Percentiles rank a stretch among this genome's conserved stretches.
phyloP scores from a whole-genome alignment of 2,113 vertebrate genomes.

The Neodon shergylaensis region DNA sequence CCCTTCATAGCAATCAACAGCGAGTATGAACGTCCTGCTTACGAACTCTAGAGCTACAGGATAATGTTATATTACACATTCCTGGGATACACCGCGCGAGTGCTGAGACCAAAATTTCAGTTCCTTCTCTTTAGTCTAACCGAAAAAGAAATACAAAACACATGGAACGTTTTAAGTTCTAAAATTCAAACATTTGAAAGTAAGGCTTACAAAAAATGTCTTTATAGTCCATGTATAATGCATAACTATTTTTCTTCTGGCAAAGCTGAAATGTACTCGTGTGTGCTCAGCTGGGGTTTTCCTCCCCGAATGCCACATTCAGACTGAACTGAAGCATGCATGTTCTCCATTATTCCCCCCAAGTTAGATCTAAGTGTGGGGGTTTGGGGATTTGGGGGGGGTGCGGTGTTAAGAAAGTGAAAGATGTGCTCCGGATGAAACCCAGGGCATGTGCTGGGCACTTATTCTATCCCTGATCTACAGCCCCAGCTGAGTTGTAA shows the following conservation, averaged over 20 bases:
- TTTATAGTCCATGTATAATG: slow-evolving; percentile 76
- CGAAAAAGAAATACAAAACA: slow-evolving; percentile 73
- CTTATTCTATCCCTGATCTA: neutral
- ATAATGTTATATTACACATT: slow-evolving; percentile 61
- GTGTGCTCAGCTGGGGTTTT: slow-evolving; percentile 69
- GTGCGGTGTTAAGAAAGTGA: neutral
- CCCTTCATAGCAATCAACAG: neutral
- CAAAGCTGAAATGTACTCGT: slow-evolving; percentile 54
- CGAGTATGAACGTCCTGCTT: slow-evolving; percentile 15
- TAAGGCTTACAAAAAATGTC: slow-evolving; percentile 71
- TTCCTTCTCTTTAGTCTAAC: slow-evolving; percentile 61
- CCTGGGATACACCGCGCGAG: slow-evolving; percentile 52
- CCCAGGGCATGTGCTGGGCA: neutral
- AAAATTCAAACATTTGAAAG: slow-evolving; percentile 75
- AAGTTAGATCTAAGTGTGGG: slow-evolving; percentile 42
- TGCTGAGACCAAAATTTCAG: slow-evolving; percentile 56
- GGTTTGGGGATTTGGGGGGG: neutral
- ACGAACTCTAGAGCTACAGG: slow-evolving; percentile 41
- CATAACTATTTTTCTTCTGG: slow-evolving; percentile 74
- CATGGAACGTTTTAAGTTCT: slow-evolving; percentile 75
- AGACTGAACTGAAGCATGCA: slow-evolving; percentile 26
- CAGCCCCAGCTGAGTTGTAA: neutral
- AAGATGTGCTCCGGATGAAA: neutral
- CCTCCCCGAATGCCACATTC: slow-evolving; percentile 61
- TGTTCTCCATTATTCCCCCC: slow-evolving; percentile 56